A percentile compares a stretch with the other conserved stretches of the same genome.
Evolutionary conservation across 2,797 vertebrate species (phyloP).

Genomic region (Lutjanus campechanus): DNA sequence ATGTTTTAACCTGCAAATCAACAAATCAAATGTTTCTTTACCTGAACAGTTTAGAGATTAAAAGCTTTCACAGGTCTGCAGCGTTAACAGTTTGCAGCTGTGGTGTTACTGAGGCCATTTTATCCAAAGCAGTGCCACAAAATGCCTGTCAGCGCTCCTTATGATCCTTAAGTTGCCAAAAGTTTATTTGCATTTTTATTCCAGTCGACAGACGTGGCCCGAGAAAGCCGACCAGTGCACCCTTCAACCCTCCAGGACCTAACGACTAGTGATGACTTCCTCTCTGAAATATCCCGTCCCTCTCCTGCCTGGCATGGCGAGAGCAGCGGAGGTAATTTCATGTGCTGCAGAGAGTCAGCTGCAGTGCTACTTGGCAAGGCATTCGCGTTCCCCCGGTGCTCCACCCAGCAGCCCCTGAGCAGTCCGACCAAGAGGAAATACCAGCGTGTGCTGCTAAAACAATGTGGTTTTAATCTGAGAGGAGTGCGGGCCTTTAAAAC

Average conservation of each 20-base stretch:
- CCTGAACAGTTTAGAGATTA: neutral
- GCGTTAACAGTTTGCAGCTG: neutral
- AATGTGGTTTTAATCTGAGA: constrained; percentile 76
- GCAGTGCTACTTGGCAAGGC: constrained; percentile 48
- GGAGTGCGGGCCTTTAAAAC: constrained; percentile 34
- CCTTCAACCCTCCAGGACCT: constrained; percentile 51
- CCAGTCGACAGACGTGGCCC: neutral
- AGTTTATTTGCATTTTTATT: neutral
- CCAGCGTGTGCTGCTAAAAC: constrained; percentile 75
- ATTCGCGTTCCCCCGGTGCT: constrained; percentile 35
- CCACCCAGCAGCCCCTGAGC: constrained; percentile 60
- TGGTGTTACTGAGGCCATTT: neutral
- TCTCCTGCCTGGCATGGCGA: neutral
- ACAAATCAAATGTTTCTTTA: neutral
- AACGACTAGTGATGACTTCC: neutral
- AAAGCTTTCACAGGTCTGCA: neutral
- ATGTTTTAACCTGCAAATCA: neutral
- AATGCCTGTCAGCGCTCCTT: neutral
- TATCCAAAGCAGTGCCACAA: neutral
- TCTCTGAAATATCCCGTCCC: neutral
- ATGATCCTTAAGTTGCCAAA: neutral
- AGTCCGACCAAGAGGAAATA: constrained; percentile 67
- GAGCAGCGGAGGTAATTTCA: constrained; percentile 51
- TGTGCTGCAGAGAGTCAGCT: constrained; percentile 54
- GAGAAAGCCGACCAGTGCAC: constrained; percentile 11